These are phyloP conservation scores for Chlorodrepanis virens DNA, from an alignment of 2,113 vertebrate genomes.

Conservation along the genomic window DNA sequence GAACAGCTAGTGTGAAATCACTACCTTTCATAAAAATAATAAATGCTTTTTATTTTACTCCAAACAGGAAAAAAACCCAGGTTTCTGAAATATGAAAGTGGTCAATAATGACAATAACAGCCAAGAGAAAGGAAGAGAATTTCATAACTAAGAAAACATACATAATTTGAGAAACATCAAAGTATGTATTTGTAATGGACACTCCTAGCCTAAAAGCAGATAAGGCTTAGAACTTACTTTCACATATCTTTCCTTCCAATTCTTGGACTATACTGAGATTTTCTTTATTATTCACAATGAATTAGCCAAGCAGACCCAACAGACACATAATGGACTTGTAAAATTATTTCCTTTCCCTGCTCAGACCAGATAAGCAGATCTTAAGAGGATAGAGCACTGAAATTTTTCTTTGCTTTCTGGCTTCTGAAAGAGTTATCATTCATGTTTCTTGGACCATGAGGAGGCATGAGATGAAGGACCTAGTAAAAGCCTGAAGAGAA, in stretches of 20 bases:
- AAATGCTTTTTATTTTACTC: background rate
- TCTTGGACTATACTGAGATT: background rate
- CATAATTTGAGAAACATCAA: background rate
- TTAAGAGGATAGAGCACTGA: background rate
- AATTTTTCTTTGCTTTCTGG: background rate
- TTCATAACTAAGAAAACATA: background rate
- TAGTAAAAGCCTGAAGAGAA: background rate
- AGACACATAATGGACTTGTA: background rate
- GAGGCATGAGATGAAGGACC: background rate
- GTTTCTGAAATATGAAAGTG: background rate
- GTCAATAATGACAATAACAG: background rate
- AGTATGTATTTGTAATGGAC: background rate
- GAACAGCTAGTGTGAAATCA: background rate
- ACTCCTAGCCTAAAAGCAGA: background rate
- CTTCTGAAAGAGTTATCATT: background rate
- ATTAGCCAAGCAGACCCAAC: background rate
- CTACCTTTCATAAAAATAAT: background rate
- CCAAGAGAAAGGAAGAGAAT: background rate
- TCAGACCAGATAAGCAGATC: background rate
- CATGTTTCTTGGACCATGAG: background rate
- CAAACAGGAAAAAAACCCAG: background rate
- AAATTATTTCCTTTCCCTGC: background rate
- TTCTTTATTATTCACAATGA: background rate
- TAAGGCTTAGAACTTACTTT: background rate
- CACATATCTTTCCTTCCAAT: background rate